Conservation (phyloP, 2,113 vertebrate genomes). For the Ranitomeya variabilis region DNA sequence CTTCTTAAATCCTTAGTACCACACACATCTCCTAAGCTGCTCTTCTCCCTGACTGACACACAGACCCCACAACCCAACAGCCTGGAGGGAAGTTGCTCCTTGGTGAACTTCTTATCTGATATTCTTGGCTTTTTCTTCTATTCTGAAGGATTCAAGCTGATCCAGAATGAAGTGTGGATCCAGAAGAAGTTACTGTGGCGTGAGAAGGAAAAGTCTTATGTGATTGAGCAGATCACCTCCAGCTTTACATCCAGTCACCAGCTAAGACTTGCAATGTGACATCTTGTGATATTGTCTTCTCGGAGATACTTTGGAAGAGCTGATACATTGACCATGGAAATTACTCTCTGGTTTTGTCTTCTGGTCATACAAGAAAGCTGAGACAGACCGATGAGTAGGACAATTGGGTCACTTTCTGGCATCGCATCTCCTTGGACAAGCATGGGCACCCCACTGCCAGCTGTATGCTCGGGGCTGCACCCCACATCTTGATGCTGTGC, state of each 20-base stretch:
- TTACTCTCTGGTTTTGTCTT: background rate
- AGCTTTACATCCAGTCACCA: background rate
- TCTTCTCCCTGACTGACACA: background rate
- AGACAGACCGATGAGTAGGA: background rate
- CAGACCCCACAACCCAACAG: background rate
- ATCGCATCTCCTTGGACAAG: background rate
- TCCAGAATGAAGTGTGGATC: constrained; percentile 19
- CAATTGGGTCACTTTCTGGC: background rate
- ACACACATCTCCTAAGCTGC: constrained; percentile 12
- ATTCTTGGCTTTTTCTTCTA: background rate
- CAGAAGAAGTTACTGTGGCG: background rate
- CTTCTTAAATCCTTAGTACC: constrained; percentile 38
- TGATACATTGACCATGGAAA: background rate
- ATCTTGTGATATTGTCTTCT: background rate
- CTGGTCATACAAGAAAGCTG: constrained; percentile 5
- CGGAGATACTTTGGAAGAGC: background rate
- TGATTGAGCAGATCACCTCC: background rate
- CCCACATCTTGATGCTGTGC: constrained; percentile 47
- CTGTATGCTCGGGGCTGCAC: constrained; percentile 14
- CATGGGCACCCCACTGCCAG: constrained; percentile 10
- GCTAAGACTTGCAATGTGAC: background rate
- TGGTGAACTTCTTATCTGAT: background rate
- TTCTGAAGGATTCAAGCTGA: background rate
- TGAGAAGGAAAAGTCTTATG: background rate
- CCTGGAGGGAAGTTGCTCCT: background rate